Conservation (phyloP, 2,888 invertebrate species). For the Aleiodes testaceus region DNA sequence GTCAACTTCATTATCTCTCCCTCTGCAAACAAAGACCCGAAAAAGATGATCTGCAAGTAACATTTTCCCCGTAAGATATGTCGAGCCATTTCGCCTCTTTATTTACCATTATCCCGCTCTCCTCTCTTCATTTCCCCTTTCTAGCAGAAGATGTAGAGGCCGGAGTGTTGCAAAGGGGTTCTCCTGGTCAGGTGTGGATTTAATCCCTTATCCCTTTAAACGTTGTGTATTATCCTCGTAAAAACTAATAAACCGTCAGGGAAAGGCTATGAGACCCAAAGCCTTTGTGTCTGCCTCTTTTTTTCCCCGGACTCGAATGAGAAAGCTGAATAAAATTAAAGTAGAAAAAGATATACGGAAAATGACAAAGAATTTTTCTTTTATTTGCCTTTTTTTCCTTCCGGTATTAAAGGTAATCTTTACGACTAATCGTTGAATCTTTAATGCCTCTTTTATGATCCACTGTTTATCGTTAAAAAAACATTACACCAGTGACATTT, state of each 20-base stretch:
- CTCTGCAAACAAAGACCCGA: not conserved
- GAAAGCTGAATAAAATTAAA: not conserved
- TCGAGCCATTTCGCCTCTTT: conserved; percentile 38
- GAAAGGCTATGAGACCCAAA: conserved; percentile 10
- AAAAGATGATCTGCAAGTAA: conserved; percentile 18
- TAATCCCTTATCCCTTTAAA: conserved; percentile 73
- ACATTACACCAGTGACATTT: conserved; percentile 19
- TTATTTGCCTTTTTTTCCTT: not conserved
- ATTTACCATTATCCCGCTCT: conserved; percentile 47
- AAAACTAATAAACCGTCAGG: conserved; percentile 70
- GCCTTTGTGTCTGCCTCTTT: conserved; percentile 14
- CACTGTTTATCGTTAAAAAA: not conserved
- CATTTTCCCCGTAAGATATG: conserved; percentile 30
- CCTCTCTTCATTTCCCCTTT: conserved; percentile 10
- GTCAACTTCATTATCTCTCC: too few species aligned
- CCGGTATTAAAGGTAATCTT: conserved; percentile 17
- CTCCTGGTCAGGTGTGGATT: conserved; percentile 63
- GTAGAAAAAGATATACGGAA: conserved; percentile 1
- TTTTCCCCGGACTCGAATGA: not conserved
- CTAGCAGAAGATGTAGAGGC: conserved; percentile 59
- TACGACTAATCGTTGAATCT: conserved; percentile 17
- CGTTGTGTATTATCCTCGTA: conserved; percentile 73
- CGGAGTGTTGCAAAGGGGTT: conserved; percentile 43
- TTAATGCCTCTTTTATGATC: conserved; percentile 15
- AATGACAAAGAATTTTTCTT: not conserved